Conservation (phyloP, 2,888 invertebrate species). For the Ernsta delagoae region DNA sequence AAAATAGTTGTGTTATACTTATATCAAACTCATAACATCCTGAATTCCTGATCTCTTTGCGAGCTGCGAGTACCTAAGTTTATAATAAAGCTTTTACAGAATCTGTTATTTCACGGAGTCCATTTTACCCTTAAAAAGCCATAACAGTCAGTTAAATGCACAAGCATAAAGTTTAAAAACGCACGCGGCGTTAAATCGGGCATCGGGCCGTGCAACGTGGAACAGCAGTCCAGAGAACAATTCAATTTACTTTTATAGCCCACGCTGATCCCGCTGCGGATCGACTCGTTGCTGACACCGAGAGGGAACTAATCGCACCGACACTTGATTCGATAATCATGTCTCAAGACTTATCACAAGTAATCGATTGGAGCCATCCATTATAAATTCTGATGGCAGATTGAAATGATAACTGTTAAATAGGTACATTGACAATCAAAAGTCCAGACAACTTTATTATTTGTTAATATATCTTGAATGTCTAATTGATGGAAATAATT, state of each 20-base stretch:
- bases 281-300: constrained; percentile 56
- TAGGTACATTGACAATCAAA: too few species aligned
- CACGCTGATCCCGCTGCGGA: constrained; percentile 70
- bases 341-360: background rate
- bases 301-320: constrained; percentile 67
- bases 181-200: constrained; percentile 49
- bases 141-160: constrained; percentile 30
- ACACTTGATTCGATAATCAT: constrained; percentile 63
- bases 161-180: constrained; percentile 60
- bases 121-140: constrained; percentile 15
- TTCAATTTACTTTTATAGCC: constrained; percentile 83
- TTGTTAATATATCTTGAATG: too few species aligned
- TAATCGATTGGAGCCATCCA: background rate
- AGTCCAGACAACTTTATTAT: too few species aligned
- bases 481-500: background rate
- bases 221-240: constrained; percentile 74
- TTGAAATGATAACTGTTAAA: too few species aligned
- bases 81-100: background rate
- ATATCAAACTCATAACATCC: too few species aligned
- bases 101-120: background rate
- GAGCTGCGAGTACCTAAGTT: too few species aligned
- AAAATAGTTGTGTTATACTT: too few species aligned
- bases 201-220: constrained; percentile 52
- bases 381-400: background rate
- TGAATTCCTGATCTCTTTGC: too few species aligned